Percentiles rank a stretch among this genome's conserved stretches.
These are phyloP conservation scores for Scaptomyza flava DNA, from an alignment of 2,888 invertebrate species.

Conservation along the genomic window DNA sequence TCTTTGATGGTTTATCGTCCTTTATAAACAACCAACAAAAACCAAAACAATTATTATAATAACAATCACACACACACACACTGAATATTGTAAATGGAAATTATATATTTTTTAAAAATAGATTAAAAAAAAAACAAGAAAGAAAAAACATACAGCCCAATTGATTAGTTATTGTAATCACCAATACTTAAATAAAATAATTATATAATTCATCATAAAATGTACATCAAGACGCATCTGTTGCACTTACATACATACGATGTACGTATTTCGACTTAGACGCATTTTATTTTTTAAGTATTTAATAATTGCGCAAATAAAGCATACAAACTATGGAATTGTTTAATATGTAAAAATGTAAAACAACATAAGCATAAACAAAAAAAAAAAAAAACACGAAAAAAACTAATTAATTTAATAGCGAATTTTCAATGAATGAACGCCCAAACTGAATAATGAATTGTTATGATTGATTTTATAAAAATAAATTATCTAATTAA, in stretches of 20 bases:
- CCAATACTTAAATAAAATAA: slow-evolving; percentile 35
- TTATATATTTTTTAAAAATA: slow-evolving; percentile 63
- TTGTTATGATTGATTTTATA: slow-evolving; percentile 77
- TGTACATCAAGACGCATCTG: slow-evolving; percentile 33
- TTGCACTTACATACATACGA: slow-evolving; percentile 31
- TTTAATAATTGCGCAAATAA: slow-evolving; percentile 63
- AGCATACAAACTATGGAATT: slow-evolving; percentile 53
- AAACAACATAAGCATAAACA: background rate
- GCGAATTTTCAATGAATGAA: slow-evolving; percentile 58
- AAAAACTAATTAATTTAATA: slow-evolving; percentile 59
- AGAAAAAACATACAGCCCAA: slow-evolving; percentile 32
- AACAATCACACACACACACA: slow-evolving; percentile 8
- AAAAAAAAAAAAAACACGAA: slow-evolving; percentile 12
- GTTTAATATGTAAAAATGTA: slow-evolving; percentile 55
- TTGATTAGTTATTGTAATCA: slow-evolving; percentile 64
- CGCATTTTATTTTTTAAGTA: slow-evolving; percentile 78
- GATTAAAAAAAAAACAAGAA: slow-evolving; percentile 3
- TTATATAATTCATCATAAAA: slow-evolving; percentile 29
- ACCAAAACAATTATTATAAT: slow-evolving; percentile 22
- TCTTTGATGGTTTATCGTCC: slow-evolving; percentile 75
- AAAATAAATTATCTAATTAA: slow-evolving; percentile 56
- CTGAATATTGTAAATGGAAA: slow-evolving; percentile 39
- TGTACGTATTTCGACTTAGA: slow-evolving; percentile 68
- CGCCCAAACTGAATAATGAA: slow-evolving; percentile 50
- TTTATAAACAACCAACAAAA: slow-evolving; percentile 44